A percentile compares a stretch with the other conserved stretches of the same genome.
phyloP scores from a whole-genome alignment of 1,140 invertebrate genomes.

The Orussus abietinus region DNA sequence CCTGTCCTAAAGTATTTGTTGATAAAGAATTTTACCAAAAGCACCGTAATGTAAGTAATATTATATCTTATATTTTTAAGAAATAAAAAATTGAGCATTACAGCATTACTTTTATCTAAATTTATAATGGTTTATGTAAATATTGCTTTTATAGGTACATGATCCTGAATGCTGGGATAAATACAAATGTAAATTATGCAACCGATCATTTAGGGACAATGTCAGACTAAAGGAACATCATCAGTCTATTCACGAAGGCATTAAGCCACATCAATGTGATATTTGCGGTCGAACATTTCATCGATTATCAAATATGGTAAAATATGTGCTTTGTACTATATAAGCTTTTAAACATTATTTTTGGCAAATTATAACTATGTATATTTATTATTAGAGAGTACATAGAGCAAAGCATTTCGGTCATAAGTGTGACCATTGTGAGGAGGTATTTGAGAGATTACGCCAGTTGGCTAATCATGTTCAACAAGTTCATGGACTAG shows the following conservation, averaged over 20 bases:
- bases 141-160: conserved; percentile 33
- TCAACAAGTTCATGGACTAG: conserved; percentile 22
- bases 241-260: conserved; percentile 31
- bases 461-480: conserved; percentile 24
- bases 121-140: no score
- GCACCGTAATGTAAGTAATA: conserved; percentile 29
- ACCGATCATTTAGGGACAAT: conserved; percentile 34
- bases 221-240: conserved; percentile 32
- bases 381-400: conserved; percentile 23
- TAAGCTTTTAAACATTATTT: conserved; percentile 22
- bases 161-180: conserved; percentile 39
- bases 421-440: conserved; percentile 46
- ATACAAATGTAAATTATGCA: conserved; percentile 30
- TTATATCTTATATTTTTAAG: conserved; percentile 9
- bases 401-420: conserved; percentile 26
- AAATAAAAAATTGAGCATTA: neutral
- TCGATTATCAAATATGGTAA: conserved; percentile 40
- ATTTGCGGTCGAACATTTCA: conserved; percentile 35
- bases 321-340: conserved; percentile 34
- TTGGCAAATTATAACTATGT: conserved; percentile 20
- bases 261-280: conserved; percentile 37
- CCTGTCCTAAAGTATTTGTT: conserved; percentile 33
- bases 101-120: no score
- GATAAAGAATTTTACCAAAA: conserved; percentile 37
- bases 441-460: conserved; percentile 39